Conservation (phyloP, 2,797 vertebrate genomes). For the Gambusia yucatana region DNA sequence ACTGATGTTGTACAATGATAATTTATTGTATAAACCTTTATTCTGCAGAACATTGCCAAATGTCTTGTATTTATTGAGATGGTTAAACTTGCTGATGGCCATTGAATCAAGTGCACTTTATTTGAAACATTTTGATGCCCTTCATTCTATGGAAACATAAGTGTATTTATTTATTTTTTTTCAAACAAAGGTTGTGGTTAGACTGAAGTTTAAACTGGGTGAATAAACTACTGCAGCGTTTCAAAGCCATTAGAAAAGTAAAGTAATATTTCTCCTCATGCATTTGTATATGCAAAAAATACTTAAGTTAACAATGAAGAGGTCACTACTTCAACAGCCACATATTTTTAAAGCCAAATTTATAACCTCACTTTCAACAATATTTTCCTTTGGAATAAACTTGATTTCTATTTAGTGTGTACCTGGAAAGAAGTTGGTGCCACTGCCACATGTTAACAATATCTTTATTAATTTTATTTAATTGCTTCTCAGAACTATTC, state of each 20-base stretch:
- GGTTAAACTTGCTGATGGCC: neutral
- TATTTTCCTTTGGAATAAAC: neutral
- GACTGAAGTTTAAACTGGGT: neutral
- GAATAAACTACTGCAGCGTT: neutral
- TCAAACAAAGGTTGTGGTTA: neutral
- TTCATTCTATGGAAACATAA: neutral
- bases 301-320: neutral
- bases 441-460: neutral
- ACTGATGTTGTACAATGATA: neutral
- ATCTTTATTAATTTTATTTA: neutral
- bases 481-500: conserved; percentile 15
- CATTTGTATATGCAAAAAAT: neutral
- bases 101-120: neutral
- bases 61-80: neutral
- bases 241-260: neutral
- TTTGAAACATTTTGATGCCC: no score
- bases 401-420: neutral
- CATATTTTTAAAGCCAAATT: neutral
- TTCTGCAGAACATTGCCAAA: neutral
- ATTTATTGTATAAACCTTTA: neutral
- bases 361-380: neutral
- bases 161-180: neutral
- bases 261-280: neutral
- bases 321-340: neutral
- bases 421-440: neutral